Conservation (phyloP, 1,140 invertebrate species). For the Ostrea edulis region DNA sequence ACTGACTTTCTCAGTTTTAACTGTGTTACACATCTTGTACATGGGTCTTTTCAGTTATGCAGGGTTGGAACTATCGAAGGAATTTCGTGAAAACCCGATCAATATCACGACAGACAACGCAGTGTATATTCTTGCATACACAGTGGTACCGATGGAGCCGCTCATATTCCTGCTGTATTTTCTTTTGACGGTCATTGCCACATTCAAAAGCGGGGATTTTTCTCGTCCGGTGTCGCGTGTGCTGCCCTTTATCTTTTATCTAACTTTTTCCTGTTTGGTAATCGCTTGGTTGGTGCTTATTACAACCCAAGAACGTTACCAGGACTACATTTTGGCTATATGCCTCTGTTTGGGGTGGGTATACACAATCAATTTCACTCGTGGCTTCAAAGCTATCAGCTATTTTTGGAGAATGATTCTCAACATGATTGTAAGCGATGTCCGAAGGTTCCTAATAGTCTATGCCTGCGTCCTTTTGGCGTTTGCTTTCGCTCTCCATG, state of each 20-base stretch:
- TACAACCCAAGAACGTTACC: constrained; percentile 52
- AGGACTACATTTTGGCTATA: constrained; percentile 69
- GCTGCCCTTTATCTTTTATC: constrained; percentile 24
- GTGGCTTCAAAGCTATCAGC: constrained; percentile 72
- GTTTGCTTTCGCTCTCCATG: constrained; percentile 73
- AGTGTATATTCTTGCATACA: constrained; percentile 58
- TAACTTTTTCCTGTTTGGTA: constrained; percentile 64
- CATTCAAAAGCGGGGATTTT: constrained; percentile 24
- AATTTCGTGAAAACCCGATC: constrained; percentile 50
- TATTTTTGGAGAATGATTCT: constrained; percentile 75
- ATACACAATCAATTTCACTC: constrained; percentile 69
- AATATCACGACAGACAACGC: constrained; percentile 42
- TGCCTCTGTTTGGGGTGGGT: constrained; percentile 73
- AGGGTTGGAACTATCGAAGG: constrained; percentile 56
- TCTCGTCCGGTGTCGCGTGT: neutral
- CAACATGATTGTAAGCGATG: constrained; percentile 73
- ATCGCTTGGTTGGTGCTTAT: constrained; percentile 70
- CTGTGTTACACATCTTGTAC: constrained; percentile 70
- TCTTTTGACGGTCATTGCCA: neutral
- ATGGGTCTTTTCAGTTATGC: constrained; percentile 70
- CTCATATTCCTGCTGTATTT: constrained; percentile 62
- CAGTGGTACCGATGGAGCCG: constrained; percentile 66
- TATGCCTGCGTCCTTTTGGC: constrained; percentile 74
- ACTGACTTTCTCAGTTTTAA: constrained; percentile 64
- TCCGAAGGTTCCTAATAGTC: constrained; percentile 72